Evolutionary conservation across 2,888 invertebrate genomes (phyloP).

Genomic region (Sarcophaga subvicina): DNA sequence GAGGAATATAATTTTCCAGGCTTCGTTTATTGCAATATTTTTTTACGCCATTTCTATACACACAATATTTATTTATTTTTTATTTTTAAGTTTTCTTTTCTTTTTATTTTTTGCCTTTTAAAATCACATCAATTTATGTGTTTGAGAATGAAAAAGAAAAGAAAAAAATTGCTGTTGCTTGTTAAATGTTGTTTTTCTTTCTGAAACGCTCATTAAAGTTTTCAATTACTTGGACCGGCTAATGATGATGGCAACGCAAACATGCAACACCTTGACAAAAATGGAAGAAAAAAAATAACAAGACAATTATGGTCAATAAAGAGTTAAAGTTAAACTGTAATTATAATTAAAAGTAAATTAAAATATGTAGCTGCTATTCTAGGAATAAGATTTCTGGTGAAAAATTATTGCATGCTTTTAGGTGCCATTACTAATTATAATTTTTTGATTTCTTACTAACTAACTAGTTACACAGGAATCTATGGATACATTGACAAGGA

Average conservation of each 20-base stretch:
- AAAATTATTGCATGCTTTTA: neutral
- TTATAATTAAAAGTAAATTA: constrained; percentile 43
- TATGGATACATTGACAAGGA: too few relatives aligned
- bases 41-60: too few relatives aligned
- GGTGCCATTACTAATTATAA: too few relatives aligned
- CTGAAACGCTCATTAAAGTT: constrained; percentile 53
- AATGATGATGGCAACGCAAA: constrained; percentile 60
- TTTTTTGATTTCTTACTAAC: too few relatives aligned
- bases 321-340: constrained; percentile 46
- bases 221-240: constrained; percentile 66
- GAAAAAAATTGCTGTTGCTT: constrained; percentile 29
- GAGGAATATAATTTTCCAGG: constrained; percentile 36
- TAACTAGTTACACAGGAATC: too few relatives aligned
- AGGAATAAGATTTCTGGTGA: neutral
- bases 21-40: neutral
- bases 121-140: constrained; percentile 47
- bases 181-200: neutral
- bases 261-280: constrained; percentile 28
- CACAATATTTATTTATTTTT: neutral
- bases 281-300: constrained; percentile 9
- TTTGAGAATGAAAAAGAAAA: constrained; percentile 24
- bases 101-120: neutral
- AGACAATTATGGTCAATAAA: constrained; percentile 61
- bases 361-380: neutral
- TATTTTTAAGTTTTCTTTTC: neutral